phyloP scores from a whole-genome alignment of 2,888 invertebrate genomes.

The Choristoneura rosaceana region DNA sequence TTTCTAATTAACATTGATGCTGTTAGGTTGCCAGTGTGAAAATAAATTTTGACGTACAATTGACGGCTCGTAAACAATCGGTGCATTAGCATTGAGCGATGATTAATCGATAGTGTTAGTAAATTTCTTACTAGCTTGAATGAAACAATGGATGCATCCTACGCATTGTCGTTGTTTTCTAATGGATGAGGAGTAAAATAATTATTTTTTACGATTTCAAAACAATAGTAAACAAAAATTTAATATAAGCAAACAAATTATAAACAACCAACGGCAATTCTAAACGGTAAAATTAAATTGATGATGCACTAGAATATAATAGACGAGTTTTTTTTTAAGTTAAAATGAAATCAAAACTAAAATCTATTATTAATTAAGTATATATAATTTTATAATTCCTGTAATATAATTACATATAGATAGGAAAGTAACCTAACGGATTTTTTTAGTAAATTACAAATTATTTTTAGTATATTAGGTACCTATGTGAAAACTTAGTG shows the following conservation, averaged over 20 bases:
- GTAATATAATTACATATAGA: no score
- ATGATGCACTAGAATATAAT: no score
- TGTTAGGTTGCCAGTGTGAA: constrained; percentile 60
- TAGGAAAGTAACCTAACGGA: no score
- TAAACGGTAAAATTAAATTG: background rate
- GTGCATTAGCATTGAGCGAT: constrained; percentile 71
- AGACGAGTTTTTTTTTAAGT: no score
- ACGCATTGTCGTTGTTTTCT: constrained; percentile 46
- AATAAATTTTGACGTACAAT: constrained; percentile 56
- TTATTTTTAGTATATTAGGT: no score
- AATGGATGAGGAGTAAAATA: constrained; percentile 11
- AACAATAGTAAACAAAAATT: constrained; percentile 7
- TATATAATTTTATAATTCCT: no score
- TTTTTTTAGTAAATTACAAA: no score
- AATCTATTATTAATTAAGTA: no score
- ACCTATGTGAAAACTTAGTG: background rate
- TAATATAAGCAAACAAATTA: background rate
- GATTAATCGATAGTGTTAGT: constrained; percentile 60
- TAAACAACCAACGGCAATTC: background rate
- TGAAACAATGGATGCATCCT: constrained; percentile 56
- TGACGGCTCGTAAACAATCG: constrained; percentile 56
- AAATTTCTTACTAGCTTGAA: constrained; percentile 49
- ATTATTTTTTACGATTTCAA: constrained; percentile 12
- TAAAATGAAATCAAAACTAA: no score
- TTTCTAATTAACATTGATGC: constrained; percentile 39